Evolutionary conservation across 2,888 invertebrate species (phyloP).

Genomic region (Mesorhabditis belari): DNA sequence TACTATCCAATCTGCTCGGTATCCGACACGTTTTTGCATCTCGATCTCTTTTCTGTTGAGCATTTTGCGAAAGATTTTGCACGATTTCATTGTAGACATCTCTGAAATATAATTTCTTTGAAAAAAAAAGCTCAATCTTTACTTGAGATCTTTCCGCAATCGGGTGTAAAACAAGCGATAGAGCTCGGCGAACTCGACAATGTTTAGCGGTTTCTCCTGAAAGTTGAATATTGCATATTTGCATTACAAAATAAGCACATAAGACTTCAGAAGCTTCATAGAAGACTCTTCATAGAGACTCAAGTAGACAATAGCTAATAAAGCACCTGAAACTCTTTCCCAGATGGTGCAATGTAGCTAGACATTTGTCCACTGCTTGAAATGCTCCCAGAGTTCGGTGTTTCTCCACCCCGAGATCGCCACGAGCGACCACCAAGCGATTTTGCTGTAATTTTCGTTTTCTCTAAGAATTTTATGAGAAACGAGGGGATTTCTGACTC

Average conservation of each 20-base stretch:
- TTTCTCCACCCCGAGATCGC: conserved; percentile 51
- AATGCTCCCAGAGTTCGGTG: conserved; percentile 51
- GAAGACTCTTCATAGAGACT: too few relatives aligned
- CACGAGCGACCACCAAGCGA: conserved; percentile 51
- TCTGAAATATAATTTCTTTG: conserved; percentile 21
- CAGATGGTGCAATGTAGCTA: conserved; percentile 43
- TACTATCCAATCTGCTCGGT: conserved; percentile 41
- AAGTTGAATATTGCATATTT: neutral
- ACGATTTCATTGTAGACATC: conserved; percentile 50
- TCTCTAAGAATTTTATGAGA: neutral
- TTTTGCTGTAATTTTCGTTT: conserved; percentile 15
- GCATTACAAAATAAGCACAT: neutral
- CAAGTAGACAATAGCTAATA: too few relatives aligned
- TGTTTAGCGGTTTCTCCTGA: conserved; percentile 66
- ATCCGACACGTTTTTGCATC: conserved; percentile 41
- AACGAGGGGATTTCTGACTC: neutral
- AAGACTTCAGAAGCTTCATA: too few relatives aligned
- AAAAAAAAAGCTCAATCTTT: conserved; percentile 52
- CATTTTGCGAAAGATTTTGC: conserved; percentile 22
- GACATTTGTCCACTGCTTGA: conserved; percentile 48
- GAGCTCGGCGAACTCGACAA: conserved; percentile 81
- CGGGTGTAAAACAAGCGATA: conserved; percentile 83
- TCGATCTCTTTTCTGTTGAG: conserved; percentile 40
- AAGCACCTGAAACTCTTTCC: conserved; percentile 42
- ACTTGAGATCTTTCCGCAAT: conserved; percentile 79